Percentiles rank a stretch among this genome's conserved stretches.
phyloP scores from a whole-genome alignment of 2,113 vertebrate genomes.

The Heloderma charlesbogerti region DNA sequence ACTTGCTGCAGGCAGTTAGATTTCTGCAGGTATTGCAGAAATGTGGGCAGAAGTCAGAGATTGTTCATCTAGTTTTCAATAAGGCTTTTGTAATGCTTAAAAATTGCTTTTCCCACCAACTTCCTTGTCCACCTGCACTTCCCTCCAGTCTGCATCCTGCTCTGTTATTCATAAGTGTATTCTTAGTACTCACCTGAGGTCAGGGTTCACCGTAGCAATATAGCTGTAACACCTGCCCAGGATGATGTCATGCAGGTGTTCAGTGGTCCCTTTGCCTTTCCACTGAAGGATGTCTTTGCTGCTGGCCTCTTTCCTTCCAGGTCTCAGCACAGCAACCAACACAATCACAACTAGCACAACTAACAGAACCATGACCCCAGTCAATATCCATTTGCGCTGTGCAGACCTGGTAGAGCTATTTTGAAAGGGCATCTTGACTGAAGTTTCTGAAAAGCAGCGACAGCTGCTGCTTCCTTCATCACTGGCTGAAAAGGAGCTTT shows the following conservation, averaged over 20 bases:
- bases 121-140: neutral
- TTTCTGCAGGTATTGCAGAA: neutral
- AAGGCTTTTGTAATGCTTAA: neutral
- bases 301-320: fast-evolving
- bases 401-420: conserved; percentile 28
- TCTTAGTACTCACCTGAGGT: conserved; percentile 69
- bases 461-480: neutral
- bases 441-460: neutral
- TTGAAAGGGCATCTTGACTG: conserved; percentile 55
- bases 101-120: neutral
- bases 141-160: fast-evolving
- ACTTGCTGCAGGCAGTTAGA: neutral
- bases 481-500: neutral
- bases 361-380: conserved; percentile 44
- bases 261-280: conserved; percentile 72
- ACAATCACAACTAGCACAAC: conserved; percentile 14
- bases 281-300: conserved; percentile 39
- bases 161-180: fast-evolving
- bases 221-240: conserved; percentile 76
- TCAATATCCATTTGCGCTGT: conserved; percentile 39
- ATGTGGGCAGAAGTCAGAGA: neutral
- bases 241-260: conserved; percentile 68
- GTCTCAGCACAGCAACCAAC: conserved; percentile 36
- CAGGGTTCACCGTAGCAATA: neutral
- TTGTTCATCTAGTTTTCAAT: neutral